Evolutionary conservation across 1,140 invertebrate species (phyloP).

Genomic region (Ips typographus): DNA sequence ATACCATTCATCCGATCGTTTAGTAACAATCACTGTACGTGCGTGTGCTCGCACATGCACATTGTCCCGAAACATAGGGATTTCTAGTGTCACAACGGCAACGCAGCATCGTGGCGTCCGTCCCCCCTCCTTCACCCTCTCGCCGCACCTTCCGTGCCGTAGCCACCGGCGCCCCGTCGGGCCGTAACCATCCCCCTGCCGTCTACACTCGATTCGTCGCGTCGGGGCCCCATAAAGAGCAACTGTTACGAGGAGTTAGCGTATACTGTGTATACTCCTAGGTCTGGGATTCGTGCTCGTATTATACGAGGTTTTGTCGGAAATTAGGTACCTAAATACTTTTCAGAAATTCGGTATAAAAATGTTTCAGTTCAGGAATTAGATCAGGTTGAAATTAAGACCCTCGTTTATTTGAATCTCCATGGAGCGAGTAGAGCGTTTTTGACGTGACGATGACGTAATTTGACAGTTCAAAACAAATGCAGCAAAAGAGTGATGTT

Average conservation of each 20-base stretch:
- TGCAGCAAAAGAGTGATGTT: no score
- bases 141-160: slow-evolving; percentile 26
- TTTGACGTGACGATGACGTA: no score
- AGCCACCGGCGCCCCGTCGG: slow-evolving; percentile 40
- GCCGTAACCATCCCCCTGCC: slow-evolving; percentile 42
- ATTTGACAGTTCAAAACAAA: no score
- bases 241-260: slow-evolving; percentile 25
- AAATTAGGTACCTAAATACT: background rate
- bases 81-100: background rate
- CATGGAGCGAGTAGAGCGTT: no score
- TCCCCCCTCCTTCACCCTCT: slow-evolving; percentile 46
- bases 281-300: background rate
- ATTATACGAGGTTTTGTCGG: background rate
- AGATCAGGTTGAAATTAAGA: no score
- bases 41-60: no score
- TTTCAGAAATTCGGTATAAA: background rate
- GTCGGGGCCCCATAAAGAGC: slow-evolving; percentile 41
- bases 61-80: no score
- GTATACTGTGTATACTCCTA: background rate
- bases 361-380: no score
- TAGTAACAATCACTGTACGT: no score
- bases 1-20: no score
- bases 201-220: slow-evolving; percentile 46
- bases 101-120: slow-evolving; percentile 27
- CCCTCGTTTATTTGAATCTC: no score